Evolutionary conservation across 1,140 invertebrate genomes (phyloP), one percentile per base, ranked within the genome.

Genomic region (Drosophila prosaltans): DNA sequence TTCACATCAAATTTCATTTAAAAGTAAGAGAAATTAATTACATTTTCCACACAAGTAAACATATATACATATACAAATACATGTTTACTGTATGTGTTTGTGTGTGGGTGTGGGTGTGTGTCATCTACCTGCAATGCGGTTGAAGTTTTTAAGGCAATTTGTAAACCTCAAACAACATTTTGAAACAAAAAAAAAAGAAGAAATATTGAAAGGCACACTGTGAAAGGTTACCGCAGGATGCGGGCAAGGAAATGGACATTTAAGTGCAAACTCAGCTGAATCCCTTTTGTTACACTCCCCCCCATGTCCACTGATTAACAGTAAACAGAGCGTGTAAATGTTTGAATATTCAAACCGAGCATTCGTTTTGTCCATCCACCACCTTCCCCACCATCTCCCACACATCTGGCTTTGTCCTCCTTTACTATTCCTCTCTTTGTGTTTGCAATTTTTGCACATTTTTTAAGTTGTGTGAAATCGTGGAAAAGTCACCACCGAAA

Each of bases 251-350:
- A 45, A 43, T 62, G 60, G 41, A 43, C 21, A 30, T 62, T 62
- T 24, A 62, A 62, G 41, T 41, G 41, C 60, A 45, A 62, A 30
- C 39, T 41, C 60, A 43, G 60, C 60, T 60, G 30, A 32, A 59
- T 59, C 30, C 57, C 36, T 62, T 26, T 28, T 10, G 16, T 16
- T 16, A 16, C 16, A 16, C 16, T 0, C 16, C 16, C 16, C 21
- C 40, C 21, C 60, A 41, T 45, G 60, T 62, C 60, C 41, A 45
- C 30, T 62, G 60, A 62, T 62, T 62, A 62, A 62, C 60, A 62
- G 60, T 62, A 62, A 62, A 62, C 60, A 62, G 60, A 62, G 60
- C 60, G 60, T 62, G 60, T 62, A 62, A 62, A 62, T 62, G 60
- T 62, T 62, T 62, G 60, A 62, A 62, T 62, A 62, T 62, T 43